Evolutionary conservation across 2,797 vertebrate genomes (phyloP).

Genomic region (Hirundo rustica): DNA sequence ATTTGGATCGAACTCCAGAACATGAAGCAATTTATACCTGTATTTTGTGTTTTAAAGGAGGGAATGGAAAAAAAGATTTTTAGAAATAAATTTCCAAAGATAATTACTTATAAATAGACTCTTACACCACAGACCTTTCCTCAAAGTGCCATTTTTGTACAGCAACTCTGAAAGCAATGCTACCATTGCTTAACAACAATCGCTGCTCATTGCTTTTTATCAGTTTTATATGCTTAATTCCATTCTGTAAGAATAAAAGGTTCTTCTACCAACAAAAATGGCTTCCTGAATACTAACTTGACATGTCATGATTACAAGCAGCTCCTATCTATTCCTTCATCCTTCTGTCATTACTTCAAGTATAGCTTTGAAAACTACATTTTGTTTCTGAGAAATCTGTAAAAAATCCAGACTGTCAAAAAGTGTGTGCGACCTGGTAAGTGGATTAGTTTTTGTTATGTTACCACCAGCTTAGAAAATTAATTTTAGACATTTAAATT

Average conservation of each 20-base stretch:
- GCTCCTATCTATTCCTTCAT: neutral
- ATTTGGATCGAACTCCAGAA: slow-evolving; percentile 94
- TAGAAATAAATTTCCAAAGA: neutral
- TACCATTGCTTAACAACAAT: neutral
- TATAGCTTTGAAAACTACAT: neutral
- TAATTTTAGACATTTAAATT: neutral
- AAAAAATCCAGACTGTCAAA: neutral
- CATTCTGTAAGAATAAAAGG: neutral
- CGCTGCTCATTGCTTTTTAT: neutral
- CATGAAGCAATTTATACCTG: slow-evolving; percentile 92
- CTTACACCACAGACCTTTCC: neutral
- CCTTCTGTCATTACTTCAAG: neutral
- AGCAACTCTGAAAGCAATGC: neutral
- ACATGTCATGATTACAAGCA: neutral
- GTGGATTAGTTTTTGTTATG: neutral
- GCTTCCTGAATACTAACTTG: neutral
- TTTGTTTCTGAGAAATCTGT: neutral
- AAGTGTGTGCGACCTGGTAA: neutral
- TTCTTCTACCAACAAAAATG: neutral
- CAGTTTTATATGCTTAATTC: neutral
- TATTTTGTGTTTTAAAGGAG: neutral
- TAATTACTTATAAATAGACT: neutral
- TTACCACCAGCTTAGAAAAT: neutral
- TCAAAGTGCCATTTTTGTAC: neutral
- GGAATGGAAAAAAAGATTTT: neutral